phyloP scores from a whole-genome alignment of 2,888 invertebrate species.

The Coelopa pilipes region DNA sequence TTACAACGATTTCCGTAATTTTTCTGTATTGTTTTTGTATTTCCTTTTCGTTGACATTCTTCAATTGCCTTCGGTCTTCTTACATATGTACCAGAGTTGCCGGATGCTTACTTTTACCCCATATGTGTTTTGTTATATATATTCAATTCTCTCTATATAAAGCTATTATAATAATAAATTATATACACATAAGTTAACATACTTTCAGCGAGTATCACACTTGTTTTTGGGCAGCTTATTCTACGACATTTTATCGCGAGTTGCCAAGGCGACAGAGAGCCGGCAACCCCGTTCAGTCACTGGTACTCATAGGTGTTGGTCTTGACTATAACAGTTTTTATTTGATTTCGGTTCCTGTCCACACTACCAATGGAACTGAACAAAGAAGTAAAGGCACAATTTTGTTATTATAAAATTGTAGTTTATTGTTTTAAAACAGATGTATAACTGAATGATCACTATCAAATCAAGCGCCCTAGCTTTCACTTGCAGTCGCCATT shows the following conservation, averaged over 20 bases:
- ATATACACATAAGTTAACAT: too few species aligned
- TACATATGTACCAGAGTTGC: not conserved
- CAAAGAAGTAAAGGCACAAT: too few species aligned
- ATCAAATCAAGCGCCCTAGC: not conserved
- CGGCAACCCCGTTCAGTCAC: too few species aligned
- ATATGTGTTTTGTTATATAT: not conserved
- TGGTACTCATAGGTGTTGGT: too few species aligned
- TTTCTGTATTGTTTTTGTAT: slow-evolving; percentile 36
- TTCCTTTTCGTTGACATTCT: slow-evolving; percentile 36
- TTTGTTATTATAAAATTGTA: not conserved
- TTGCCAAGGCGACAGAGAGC: too few species aligned
- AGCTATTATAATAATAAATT: too few species aligned
- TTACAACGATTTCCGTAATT: slow-evolving; percentile 3
- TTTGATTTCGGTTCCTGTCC: too few species aligned
- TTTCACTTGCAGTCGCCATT: not conserved
- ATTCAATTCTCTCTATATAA: not conserved
- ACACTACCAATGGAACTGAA: too few species aligned
- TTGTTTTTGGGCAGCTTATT: too few species aligned
- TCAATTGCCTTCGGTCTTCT: not conserved
- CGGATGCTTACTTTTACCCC: not conserved
- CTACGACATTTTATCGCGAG: too few species aligned
- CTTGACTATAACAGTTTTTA: too few species aligned
- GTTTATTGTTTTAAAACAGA: not conserved
- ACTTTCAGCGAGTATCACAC: too few species aligned
- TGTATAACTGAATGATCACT: not conserved